Conservation (phyloP, 2,888 invertebrate species). For the Ophioninae sp. region DNA sequence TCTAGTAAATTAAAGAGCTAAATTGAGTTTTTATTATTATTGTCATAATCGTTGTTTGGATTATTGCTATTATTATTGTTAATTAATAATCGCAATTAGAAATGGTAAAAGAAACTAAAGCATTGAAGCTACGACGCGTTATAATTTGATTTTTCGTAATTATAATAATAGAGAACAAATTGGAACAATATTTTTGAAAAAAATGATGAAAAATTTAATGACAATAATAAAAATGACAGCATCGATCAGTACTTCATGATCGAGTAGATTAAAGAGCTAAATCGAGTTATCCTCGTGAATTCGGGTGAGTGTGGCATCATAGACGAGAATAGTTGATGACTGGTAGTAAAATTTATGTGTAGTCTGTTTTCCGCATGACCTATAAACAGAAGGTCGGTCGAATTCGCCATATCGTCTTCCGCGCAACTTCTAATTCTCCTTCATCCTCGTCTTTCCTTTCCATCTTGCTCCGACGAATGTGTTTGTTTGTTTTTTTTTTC, state of each 20-base stretch:
- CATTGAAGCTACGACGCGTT: background rate
- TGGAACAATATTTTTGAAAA: background rate
- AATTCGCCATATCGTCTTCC: constrained; percentile 56
- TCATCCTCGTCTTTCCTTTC: background rate
- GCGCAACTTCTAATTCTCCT: constrained; percentile 6
- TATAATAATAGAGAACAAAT: background rate
- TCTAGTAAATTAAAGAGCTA: constrained; percentile 70
- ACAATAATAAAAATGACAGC: constrained; percentile 58
- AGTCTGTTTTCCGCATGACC: constrained; percentile 63
- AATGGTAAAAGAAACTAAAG: background rate
- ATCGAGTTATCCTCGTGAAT: constrained; percentile 66
- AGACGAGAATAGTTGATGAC: constrained; percentile 74
- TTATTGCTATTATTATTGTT: too few relatives aligned
- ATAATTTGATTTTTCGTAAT: background rate
- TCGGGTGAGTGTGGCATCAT: constrained; percentile 50
- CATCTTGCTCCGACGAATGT: constrained; percentile 1
- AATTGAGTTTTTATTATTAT: constrained; percentile 63
- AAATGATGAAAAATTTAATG: background rate
- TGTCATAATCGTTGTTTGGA: too few relatives aligned
- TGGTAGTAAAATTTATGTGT: constrained; percentile 65
- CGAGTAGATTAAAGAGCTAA: constrained; percentile 68
- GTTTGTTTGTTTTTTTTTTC: background rate
- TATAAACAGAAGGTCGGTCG: constrained; percentile 61
- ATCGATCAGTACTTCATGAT: constrained; percentile 61
- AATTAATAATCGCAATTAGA: background rate